Evolutionary conservation across 2,888 invertebrate species (phyloP), one percentile per base, ranked within the genome.

Genomic region (Drosophila percnosoma): DNA sequence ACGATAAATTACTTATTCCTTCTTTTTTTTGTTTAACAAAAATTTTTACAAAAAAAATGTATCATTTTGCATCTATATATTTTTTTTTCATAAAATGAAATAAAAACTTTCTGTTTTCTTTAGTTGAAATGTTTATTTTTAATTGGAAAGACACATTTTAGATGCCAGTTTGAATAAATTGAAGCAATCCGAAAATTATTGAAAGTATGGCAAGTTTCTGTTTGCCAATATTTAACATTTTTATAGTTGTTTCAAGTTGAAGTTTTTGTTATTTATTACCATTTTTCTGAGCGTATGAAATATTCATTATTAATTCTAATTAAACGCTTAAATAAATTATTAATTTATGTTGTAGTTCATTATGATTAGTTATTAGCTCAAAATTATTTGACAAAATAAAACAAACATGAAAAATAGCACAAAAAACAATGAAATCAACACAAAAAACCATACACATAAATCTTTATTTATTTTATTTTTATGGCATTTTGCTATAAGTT

Each of bases 281-380:
- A 68, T 55, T 79, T 75, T 74, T 75, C 68, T 64, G 68, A 75
- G 61, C 68, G 64, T 64, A 75, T 81, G 72, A 79, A 73, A 72
- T 79, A 73, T 87, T 89, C 82, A 89, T 90, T 87, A 90, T 89
- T 90, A 90, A 82, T 82, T 79, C 60, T 76, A 87, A 89, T 78
- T 85, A 85, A 80, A 78, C 72, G 78, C 83, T 89, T 84, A 89
- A 88, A 80, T 90, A 90, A 88, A 88, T 90, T 86, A 92, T 83
- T 91, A 90, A 91, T 90, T 92, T 91, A 91, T 92, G 87, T 90
- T 76, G 63, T 89, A 87, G 89, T 90, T 91, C 91, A 91, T 91
- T 92, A 91, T 91, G 90, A 90, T 91, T 91, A 91, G 87, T 88
- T 86, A 77, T 78, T 90, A 91, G 87, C 82, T 87, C 85, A 78